Conservation (phyloP, 2,113 vertebrate genomes). For the Peromyscus californicus region DNA sequence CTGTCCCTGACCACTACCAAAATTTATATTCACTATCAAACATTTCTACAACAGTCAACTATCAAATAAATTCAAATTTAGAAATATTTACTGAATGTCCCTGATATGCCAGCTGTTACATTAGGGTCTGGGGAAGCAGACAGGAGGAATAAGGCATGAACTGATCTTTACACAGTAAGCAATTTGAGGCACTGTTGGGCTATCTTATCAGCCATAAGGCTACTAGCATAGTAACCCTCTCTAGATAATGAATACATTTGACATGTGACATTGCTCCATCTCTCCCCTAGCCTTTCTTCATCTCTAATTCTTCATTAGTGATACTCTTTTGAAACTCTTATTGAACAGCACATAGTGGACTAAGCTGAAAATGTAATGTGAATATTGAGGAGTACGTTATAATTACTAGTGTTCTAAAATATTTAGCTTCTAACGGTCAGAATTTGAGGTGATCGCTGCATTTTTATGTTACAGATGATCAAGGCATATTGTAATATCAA, state of each 20-base stretch:
- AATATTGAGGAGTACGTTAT: background rate
- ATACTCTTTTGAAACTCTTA: constrained; percentile 38
- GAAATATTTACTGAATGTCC: background rate
- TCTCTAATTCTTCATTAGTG: background rate
- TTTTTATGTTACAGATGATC: constrained; percentile 42
- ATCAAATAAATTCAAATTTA: background rate
- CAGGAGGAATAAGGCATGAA: background rate
- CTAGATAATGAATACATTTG: background rate
- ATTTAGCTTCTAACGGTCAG: constrained; percentile 25
- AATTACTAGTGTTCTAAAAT: background rate
- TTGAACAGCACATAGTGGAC: background rate
- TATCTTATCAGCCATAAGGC: background rate
- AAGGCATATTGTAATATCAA: background rate
- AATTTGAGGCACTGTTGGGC: background rate
- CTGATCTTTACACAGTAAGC: background rate
- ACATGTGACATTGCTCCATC: background rate
- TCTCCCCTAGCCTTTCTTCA: background rate
- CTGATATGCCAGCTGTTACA: background rate
- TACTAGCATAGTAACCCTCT: background rate
- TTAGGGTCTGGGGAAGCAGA: background rate
- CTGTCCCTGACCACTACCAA: background rate
- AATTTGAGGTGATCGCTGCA: constrained; percentile 29
- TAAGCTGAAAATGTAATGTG: background rate
- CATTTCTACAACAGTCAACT: background rate
- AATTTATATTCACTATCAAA: constrained; percentile 12